A percentile compares a stretch with the other conserved stretches of the same genome.
Conservation (phyloP, 2,113 vertebrate genomes). For the Festucalex cinctus region DNA sequence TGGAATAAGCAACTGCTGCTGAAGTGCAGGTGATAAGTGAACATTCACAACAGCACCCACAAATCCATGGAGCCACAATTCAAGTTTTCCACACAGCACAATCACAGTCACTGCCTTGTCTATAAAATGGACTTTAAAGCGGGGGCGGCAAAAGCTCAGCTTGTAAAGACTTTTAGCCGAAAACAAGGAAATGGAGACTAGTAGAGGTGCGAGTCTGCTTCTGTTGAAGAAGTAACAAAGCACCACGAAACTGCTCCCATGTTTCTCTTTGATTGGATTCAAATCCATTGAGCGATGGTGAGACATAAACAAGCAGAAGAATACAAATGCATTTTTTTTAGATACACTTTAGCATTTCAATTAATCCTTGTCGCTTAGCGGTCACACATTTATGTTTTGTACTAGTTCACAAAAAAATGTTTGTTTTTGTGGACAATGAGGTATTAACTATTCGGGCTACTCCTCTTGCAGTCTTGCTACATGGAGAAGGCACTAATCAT, state of each 20-base stretch:
- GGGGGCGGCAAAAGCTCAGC: background rate
- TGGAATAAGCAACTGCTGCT: background rate
- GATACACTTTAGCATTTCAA: background rate
- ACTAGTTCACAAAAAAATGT: background rate
- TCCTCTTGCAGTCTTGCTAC: background rate
- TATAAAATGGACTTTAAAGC: constrained; percentile 1
- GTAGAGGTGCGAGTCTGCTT: background rate
- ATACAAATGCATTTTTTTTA: background rate
- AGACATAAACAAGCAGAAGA: background rate
- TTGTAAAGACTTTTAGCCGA: constrained; percentile 1
- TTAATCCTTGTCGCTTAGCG: background rate
- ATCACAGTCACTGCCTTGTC: constrained; percentile 3
- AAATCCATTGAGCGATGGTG: background rate
- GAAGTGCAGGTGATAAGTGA: constrained; percentile 5
- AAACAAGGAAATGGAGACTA: background rate
- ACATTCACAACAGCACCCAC: constrained; percentile 2
- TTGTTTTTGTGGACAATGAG: background rate
- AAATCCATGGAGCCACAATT: constrained; percentile 10
- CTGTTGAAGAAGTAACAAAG: background rate
- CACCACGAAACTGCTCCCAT: background rate
- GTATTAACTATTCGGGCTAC: background rate
- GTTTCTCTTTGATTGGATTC: background rate
- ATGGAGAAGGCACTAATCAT: too few relatives aligned
- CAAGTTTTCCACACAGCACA: background rate
- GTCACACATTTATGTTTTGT: background rate